phyloP scores from a whole-genome alignment of 2,888 invertebrate species.

The Heliconius cydno region DNA sequence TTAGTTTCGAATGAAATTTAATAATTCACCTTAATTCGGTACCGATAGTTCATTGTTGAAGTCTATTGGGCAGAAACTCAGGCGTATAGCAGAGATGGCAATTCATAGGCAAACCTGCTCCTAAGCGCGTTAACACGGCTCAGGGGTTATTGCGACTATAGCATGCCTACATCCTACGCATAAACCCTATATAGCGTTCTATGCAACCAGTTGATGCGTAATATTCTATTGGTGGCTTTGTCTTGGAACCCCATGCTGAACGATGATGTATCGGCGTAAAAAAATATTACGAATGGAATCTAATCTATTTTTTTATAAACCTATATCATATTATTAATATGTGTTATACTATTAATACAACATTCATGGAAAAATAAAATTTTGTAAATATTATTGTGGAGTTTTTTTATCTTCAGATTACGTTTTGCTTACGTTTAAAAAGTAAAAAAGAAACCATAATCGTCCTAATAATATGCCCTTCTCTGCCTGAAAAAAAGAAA shows the following conservation, averaged over 20 bases:
- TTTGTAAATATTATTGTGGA: too few species aligned
- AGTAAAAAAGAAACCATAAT: too few species aligned
- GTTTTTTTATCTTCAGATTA: too few species aligned
- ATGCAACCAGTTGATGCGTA: slow-evolving; percentile 24
- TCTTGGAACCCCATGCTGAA: neutral
- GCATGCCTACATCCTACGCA: slow-evolving; percentile 58
- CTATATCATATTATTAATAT: too few species aligned
- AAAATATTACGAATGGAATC: neutral
- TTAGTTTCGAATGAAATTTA: slow-evolving; percentile 28
- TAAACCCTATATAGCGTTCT: slow-evolving; percentile 51
- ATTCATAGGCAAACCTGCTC: slow-evolving; percentile 78
- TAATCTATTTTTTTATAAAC: too few species aligned
- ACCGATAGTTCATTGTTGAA: slow-evolving; percentile 54
- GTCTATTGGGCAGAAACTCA: slow-evolving; percentile 67
- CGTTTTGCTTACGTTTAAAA: too few species aligned
- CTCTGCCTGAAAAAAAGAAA: too few species aligned
- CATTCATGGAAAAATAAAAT: too few species aligned
- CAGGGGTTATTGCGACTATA: slow-evolving; percentile 72
- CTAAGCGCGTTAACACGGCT: slow-evolving; percentile 78
- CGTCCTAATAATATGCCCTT: too few species aligned
- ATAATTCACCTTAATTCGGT: slow-evolving; percentile 49
- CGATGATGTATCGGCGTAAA: neutral
- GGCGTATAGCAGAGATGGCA: slow-evolving; percentile 69
- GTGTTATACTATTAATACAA: too few species aligned
- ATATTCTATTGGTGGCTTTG: slow-evolving; percentile 1